Percentiles rank a stretch among this genome's conserved stretches.
Conservation (phyloP, 2,797 vertebrate species). For the Pygocentrus nattereri region DNA sequence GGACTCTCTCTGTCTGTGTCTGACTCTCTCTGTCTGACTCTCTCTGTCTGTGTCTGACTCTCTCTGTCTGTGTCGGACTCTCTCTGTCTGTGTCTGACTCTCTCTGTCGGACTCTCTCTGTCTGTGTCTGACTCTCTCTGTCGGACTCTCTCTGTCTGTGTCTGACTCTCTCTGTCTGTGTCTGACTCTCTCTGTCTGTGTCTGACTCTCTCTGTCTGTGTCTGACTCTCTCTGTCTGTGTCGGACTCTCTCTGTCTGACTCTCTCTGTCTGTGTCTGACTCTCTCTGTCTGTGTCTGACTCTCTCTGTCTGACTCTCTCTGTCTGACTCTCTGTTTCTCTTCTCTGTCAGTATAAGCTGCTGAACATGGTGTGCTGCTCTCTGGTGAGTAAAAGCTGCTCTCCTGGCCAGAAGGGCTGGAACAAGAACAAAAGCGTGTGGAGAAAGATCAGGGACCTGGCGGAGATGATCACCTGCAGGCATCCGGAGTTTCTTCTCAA, state of each 20-base stretch:
- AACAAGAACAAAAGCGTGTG: constrained; percentile 63
- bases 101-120: not conserved
- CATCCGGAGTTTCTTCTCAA: constrained; percentile 91
- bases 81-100: too few relatives aligned
- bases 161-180: not conserved
- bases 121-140: not conserved
- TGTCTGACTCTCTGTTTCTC: not conserved
- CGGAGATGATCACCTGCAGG: constrained; percentile 71
- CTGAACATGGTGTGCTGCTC: constrained; percentile 83
- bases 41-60: not conserved
- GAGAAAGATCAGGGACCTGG: constrained; percentile 71
- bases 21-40: not conserved
- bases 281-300: too few relatives aligned
- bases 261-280: not conserved
- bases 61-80: constrained; percentile 10
- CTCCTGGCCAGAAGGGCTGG: constrained; percentile 70
- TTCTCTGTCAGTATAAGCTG: constrained; percentile 74
- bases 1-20: too few relatives aligned
- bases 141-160: too few relatives aligned
- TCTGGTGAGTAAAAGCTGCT: constrained; percentile 72
- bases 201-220: not conserved
- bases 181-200: too few relatives aligned
- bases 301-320: not conserved
- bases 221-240: not conserved
- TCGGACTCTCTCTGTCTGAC: too few relatives aligned